phyloP scores from a whole-genome alignment of 1,140 invertebrate genomes.

The Yoshiicerus persimilis region DNA sequence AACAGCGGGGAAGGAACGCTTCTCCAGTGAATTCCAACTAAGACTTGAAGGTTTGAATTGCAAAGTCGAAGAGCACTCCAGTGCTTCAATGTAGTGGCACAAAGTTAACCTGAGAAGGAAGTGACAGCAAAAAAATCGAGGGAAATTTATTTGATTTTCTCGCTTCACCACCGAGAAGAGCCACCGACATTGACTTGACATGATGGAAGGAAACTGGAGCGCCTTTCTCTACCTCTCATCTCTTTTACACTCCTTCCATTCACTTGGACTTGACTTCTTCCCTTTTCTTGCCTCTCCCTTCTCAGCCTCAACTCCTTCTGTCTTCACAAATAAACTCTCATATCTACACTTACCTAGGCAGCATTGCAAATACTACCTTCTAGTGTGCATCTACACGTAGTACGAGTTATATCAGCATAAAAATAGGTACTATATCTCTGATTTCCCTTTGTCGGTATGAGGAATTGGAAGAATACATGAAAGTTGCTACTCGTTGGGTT shows the following conservation, averaged over 20 bases:
- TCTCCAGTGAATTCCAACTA: slow-evolving; percentile 3
- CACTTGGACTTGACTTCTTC: not conserved
- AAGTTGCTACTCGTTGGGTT: not conserved
- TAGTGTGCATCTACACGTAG: not conserved
- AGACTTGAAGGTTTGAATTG: slow-evolving; percentile 30
- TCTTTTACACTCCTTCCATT: not conserved
- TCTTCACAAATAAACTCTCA: not conserved
- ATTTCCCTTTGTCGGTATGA: too few species aligned
- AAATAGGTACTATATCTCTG: not conserved
- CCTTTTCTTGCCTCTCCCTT: not conserved
- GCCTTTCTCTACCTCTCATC: not conserved
- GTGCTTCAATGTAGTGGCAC: not conserved
- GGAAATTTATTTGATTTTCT: slow-evolving; percentile 50
- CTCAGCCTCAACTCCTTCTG: too few species aligned
- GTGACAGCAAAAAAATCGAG: slow-evolving; percentile 49
- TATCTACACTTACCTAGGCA: not conserved
- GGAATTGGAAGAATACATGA: not conserved
- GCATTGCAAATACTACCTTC: too few species aligned
- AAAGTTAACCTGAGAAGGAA: slow-evolving; percentile 44
- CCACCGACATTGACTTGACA: slow-evolving; percentile 38
- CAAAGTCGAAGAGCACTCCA: slow-evolving; percentile 12
- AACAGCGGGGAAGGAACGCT: not conserved
- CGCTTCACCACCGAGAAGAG: slow-evolving; percentile 34
- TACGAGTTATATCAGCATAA: too few species aligned
- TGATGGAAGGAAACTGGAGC: slow-evolving; percentile 19